A percentile compares a stretch with the other conserved stretches of the same genome.
These are phyloP conservation scores for Drosophila multiciliata DNA, from an alignment of 2,888 invertebrate genomes.

Conservation along the genomic window DNA sequence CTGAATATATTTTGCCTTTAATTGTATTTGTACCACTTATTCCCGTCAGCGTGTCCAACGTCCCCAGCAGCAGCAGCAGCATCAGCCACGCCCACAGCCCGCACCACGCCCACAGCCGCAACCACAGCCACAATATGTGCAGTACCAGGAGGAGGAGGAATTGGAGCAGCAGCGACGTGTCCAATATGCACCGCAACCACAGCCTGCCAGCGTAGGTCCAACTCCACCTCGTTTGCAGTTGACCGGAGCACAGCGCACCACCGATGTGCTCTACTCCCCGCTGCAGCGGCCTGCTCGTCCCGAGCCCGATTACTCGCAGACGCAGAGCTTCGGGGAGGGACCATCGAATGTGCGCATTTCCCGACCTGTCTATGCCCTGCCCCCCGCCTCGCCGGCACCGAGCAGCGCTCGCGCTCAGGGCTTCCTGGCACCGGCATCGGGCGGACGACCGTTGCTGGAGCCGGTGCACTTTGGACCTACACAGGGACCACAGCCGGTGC, in stretches of 20 bases:
- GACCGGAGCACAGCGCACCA: slow-evolving; percentile 82
- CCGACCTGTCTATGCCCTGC: slow-evolving; percentile 83
- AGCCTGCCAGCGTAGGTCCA: slow-evolving; percentile 64
- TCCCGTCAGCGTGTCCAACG: slow-evolving; percentile 68
- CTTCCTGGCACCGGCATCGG: slow-evolving; percentile 80
- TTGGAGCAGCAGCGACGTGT: slow-evolving; percentile 77
- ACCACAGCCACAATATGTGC: slow-evolving; percentile 81
- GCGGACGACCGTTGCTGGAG: slow-evolving; percentile 81
- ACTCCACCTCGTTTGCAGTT: slow-evolving; percentile 82
- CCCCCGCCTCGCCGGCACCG: slow-evolving; percentile 77
- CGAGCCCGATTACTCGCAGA: slow-evolving; percentile 83
- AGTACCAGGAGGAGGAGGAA: slow-evolving; percentile 83
- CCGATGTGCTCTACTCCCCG: slow-evolving; percentile 84
- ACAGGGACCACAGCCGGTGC: slow-evolving; percentile 73
- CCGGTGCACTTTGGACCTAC: slow-evolving; percentile 75
- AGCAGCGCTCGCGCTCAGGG: slow-evolving; percentile 82
- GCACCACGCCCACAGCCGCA: slow-evolving; percentile 71
- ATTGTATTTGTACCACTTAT: not conserved
- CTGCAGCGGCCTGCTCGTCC: slow-evolving; percentile 83
- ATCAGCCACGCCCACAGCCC: slow-evolving; percentile 62
- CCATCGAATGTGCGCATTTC: slow-evolving; percentile 83
- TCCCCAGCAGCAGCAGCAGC: slow-evolving; percentile 66
- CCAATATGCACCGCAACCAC: slow-evolving; percentile 77
- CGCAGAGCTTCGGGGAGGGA: slow-evolving; percentile 82
- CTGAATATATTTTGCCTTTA: slow-evolving; percentile 1